Evolutionary conservation across 2,888 invertebrate genomes (phyloP).

Genomic region (Drosophila eohydei): DNA sequence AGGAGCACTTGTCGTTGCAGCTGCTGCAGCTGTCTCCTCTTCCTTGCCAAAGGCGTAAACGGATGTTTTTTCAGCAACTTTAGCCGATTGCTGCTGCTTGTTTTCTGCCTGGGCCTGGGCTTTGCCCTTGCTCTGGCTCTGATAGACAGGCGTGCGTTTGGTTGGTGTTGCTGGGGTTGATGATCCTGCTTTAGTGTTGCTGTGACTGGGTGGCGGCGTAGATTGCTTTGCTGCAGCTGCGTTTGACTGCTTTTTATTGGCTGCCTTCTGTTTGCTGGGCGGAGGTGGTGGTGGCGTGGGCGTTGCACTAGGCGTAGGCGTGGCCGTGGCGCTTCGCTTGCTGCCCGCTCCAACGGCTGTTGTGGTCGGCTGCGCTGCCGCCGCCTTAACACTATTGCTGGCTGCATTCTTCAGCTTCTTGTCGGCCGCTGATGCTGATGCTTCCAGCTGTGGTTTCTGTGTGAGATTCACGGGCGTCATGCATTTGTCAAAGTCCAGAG

Average conservation of each 20-base stretch:
- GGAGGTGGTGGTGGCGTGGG: conserved; percentile 41
- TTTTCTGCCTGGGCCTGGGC: conserved; percentile 39
- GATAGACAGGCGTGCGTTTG: conserved; percentile 86
- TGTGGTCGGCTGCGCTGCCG: conserved; percentile 26
- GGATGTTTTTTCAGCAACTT: conserved; percentile 80
- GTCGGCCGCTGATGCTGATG: conserved; percentile 14
- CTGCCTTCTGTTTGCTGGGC: conserved; percentile 46
- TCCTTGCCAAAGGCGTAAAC: conserved; percentile 90
- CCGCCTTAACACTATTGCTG: conserved; percentile 35
- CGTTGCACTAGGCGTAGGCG: conserved; percentile 37
- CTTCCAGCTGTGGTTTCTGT: conserved; percentile 53
- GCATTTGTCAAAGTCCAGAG: conserved; percentile 60
- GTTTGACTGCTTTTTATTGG: conserved; percentile 31
- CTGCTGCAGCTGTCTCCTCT: conserved; percentile 85
- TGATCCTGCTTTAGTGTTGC: conserved; percentile 24
- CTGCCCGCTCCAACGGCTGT: conserved; percentile 7
- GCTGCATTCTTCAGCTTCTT: conserved; percentile 43
- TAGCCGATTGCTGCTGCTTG: conserved; percentile 46
- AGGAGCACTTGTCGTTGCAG: conserved; percentile 8
- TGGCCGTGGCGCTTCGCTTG: conserved; percentile 45
- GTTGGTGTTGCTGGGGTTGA: conserved; percentile 41
- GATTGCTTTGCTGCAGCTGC: conserved; percentile 22
- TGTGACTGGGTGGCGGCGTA: conserved; percentile 30
- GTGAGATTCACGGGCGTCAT: conserved; percentile 74
- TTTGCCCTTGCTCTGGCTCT: conserved; percentile 81